These are phyloP conservation scores for Triplophysa bombifrons DNA, from an alignment of 2,797 vertebrate species.

Conservation along the genomic window DNA sequence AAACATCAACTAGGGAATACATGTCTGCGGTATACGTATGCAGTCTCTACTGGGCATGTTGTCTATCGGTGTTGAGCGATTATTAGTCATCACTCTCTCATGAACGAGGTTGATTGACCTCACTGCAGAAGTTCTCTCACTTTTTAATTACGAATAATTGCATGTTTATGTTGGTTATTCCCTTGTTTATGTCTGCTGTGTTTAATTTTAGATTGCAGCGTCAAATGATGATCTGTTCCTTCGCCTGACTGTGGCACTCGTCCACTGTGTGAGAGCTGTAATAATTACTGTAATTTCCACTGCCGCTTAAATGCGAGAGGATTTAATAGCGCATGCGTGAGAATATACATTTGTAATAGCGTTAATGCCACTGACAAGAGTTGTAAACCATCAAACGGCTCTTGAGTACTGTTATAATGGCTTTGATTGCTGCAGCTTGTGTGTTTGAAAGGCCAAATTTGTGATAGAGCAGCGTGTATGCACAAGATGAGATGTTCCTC, in stretches of 20 bases:
- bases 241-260: slow-evolving; percentile 60
- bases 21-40: slow-evolving; percentile 32
- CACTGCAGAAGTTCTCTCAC: slow-evolving; percentile 59
- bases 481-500: slow-evolving; percentile 39
- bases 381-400: neutral
- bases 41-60: slow-evolving; percentile 52
- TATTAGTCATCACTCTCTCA: slow-evolving; percentile 23
- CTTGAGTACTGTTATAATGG: slow-evolving; percentile 54
- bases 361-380: slow-evolving; percentile 40
- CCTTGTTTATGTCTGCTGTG: slow-evolving; percentile 74
- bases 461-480: slow-evolving; percentile 11
- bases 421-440: slow-evolving; percentile 23
- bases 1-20: slow-evolving; percentile 64
- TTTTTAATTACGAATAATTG: slow-evolving; percentile 75
- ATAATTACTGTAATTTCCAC: slow-evolving; percentile 74
- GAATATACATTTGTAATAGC: slow-evolving; percentile 57
- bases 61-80: neutral
- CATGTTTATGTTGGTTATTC: slow-evolving; percentile 68
- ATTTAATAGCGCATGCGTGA: slow-evolving; percentile 60
- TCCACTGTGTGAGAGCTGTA: slow-evolving; percentile 60
- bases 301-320: slow-evolving; percentile 62
- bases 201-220: slow-evolving; percentile 74
- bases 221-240: slow-evolving; percentile 64
- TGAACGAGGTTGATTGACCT: slow-evolving; percentile 63
- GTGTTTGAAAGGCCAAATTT: slow-evolving; percentile 5